Evolutionary conservation across 1,140 invertebrate species (phyloP).

Genomic region (Ptiloglossa arizonensis): DNA sequence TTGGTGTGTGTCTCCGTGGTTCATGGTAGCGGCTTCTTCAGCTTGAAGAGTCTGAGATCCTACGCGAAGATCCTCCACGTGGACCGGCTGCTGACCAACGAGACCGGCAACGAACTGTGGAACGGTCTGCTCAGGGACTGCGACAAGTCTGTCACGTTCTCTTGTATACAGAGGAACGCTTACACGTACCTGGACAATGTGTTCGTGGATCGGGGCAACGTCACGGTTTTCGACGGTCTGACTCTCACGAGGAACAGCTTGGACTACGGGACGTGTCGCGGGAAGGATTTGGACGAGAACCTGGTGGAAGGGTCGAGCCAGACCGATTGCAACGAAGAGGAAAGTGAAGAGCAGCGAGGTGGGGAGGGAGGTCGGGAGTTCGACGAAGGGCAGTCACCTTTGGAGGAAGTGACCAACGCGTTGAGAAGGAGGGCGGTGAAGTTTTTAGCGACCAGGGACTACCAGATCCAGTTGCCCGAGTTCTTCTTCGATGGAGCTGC

Average conservation of each 20-base stretch:
- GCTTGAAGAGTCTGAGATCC: slow-evolving; percentile 66
- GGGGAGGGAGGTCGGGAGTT: slow-evolving; percentile 71
- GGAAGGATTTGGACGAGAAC: slow-evolving; percentile 75
- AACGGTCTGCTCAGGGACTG: slow-evolving; percentile 87
- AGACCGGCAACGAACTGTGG: slow-evolving; percentile 87
- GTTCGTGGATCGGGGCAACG: slow-evolving; percentile 85
- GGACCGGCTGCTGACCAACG: slow-evolving; percentile 59
- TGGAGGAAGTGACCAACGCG: slow-evolving; percentile 88
- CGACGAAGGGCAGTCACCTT: slow-evolving; percentile 80
- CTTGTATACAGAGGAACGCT: slow-evolving; percentile 89
- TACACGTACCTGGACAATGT: slow-evolving; percentile 86
- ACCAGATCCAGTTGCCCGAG: slow-evolving; percentile 87
- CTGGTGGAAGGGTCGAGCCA: slow-evolving; percentile 65
- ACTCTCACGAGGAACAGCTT: slow-evolving; percentile 86
- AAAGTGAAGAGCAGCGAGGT: slow-evolving; percentile 49
- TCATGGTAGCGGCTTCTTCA: slow-evolving; percentile 64
- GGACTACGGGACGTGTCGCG: slow-evolving; percentile 82
- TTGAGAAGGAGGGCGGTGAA: slow-evolving; percentile 86
- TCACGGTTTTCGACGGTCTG: slow-evolving; percentile 87
- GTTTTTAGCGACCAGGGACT: slow-evolving; percentile 89
- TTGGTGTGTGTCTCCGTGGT: slow-evolving; percentile 56
- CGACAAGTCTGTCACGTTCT: slow-evolving; percentile 84
- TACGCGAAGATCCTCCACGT: slow-evolving; percentile 68
- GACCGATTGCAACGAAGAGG: slow-evolving; percentile 70
- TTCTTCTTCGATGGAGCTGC: slow-evolving; percentile 87